These are phyloP conservation scores for Drosophila subquinaria DNA, from an alignment of 2,888 invertebrate species.

Conservation along the genomic window DNA sequence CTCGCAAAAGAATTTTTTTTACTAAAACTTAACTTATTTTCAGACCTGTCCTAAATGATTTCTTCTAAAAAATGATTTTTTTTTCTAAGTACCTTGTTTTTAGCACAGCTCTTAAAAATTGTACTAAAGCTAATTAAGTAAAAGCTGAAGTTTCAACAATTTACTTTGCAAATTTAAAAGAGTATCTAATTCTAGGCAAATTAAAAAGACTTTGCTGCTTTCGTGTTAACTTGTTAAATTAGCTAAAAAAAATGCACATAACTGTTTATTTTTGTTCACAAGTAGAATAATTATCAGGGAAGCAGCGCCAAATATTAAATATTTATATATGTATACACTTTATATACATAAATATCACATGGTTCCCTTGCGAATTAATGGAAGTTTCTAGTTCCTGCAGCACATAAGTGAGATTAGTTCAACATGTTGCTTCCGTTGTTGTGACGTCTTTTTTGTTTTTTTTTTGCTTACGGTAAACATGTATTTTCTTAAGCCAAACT, in stretches of 20 bases:
- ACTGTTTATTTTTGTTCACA: background rate
- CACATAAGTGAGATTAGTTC: slow-evolving; percentile 16
- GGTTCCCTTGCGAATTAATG: slow-evolving; percentile 8
- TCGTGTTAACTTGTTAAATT: slow-evolving; percentile 22
- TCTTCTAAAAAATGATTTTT: background rate
- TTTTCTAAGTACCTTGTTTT: background rate
- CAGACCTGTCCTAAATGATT: too few species aligned
- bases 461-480: slow-evolving; percentile 8
- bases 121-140: background rate
- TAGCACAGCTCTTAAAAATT: background rate
- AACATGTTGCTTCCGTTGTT: slow-evolving; percentile 23
- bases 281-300: slow-evolving; percentile 19
- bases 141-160: background rate
- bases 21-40: background rate
- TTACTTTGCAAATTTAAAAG: background rate
- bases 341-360: slow-evolving; percentile 10
- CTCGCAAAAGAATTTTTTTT: background rate
- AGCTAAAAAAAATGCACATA: slow-evolving; percentile 13
- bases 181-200: background rate
- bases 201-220: background rate
- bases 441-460: background rate
- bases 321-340: slow-evolving; percentile 12
- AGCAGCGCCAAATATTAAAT: slow-evolving; percentile 16
- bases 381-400: slow-evolving; percentile 13
- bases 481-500: slow-evolving; percentile 30